Percentiles rank a stretch among this genome's conserved stretches.
Evolutionary conservation across 2,888 invertebrate genomes (phyloP).

Genomic region (Cylindroiulus punctatus): DNA sequence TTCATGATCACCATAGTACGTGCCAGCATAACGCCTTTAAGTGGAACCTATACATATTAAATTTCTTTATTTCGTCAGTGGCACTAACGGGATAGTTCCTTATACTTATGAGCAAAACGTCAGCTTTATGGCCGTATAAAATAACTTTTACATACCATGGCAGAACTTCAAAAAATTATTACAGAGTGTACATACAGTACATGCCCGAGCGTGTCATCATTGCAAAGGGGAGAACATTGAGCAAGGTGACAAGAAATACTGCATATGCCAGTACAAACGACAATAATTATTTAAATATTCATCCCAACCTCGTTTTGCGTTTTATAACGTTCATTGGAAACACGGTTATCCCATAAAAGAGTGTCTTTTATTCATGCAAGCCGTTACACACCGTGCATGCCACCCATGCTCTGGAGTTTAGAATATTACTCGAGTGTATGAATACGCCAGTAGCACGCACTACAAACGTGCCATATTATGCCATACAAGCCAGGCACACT

Average conservation of each 20-base stretch:
- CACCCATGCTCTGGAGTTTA: neutral
- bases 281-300: slow-evolving; percentile 21
- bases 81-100: neutral
- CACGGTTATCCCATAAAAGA: slow-evolving; percentile 11
- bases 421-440: slow-evolving; percentile 16
- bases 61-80: no score
- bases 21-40: no score
- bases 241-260: neutral
- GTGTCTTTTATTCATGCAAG: slow-evolving; percentile 28
- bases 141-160: neutral
- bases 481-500: neutral
- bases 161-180: neutral
- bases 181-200: neutral
- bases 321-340: slow-evolving; percentile 27
- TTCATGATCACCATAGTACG: no score
- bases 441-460: slow-evolving; percentile 24
- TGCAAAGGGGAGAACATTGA: neutral
- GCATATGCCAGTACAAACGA: neutral
- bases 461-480: neutral
- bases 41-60: no score
- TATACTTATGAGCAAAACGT: neutral
- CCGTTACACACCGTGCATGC: neutral
- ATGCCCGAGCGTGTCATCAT: neutral
- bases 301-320: neutral
- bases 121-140: neutral